These are phyloP conservation scores for Dilophus febrilis DNA, from an alignment of 2,888 invertebrate genomes.

Conservation along the genomic window DNA sequence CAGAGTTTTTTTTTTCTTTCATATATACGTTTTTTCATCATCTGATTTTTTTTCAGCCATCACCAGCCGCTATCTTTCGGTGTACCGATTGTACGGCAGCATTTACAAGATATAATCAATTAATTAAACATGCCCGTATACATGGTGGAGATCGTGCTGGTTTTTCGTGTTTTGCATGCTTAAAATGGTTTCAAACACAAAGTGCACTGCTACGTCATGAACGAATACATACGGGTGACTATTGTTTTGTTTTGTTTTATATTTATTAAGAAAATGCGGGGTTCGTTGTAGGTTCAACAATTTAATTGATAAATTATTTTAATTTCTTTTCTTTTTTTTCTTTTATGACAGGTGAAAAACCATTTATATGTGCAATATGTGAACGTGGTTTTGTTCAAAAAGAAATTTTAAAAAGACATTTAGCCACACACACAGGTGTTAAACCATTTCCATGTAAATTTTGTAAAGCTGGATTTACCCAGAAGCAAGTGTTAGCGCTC, in stretches of 20 bases:
- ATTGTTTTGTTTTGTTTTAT: neutral
- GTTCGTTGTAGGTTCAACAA: too few species aligned
- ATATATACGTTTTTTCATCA: too few species aligned
- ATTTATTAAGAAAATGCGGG: too few species aligned
- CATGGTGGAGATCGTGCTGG: conserved; percentile 38
- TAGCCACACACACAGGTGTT: conserved; percentile 38
- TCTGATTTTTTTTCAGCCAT: too few species aligned
- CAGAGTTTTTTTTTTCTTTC: too few species aligned
- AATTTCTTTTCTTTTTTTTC: too few species aligned
- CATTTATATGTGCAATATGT: conserved; percentile 37
- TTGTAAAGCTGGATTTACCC: conserved; percentile 54
- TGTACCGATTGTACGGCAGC: conserved; percentile 45
- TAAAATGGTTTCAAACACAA: conserved; percentile 47
- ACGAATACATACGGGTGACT: conserved; percentile 45
- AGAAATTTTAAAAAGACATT: conserved; percentile 46
- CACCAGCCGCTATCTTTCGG: too few species aligned
- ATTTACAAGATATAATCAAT: conserved; percentile 39
- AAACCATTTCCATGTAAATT: conserved; percentile 48
- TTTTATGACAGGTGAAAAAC: conserved; percentile 27
- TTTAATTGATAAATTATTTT: too few species aligned
- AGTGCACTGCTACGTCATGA: conserved; percentile 51
- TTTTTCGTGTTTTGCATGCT: conserved; percentile 37
- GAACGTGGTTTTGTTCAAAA: conserved; percentile 54
- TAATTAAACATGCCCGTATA: conserved; percentile 42
- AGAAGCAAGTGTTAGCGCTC: conserved; percentile 45